These are phyloP conservation scores for Crocuta crocuta DNA, from an alignment of 2,113 vertebrate species.

Conservation along the genomic window DNA sequence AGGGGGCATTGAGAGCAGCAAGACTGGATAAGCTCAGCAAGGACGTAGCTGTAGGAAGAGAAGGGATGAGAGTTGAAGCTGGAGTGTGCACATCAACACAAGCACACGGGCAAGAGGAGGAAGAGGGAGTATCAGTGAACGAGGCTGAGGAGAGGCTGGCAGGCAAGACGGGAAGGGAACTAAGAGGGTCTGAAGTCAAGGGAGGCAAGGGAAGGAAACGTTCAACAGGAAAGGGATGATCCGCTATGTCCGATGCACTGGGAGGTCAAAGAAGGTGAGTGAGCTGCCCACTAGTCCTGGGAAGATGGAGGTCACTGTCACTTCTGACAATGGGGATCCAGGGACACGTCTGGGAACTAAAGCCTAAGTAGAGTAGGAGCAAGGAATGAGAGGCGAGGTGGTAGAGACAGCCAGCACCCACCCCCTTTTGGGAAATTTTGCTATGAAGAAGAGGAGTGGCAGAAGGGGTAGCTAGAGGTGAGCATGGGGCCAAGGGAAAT, in stretches of 20 bases:
- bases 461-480: not conserved
- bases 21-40: not conserved
- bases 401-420: not conserved
- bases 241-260: fast-evolving
- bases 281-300: too few relatives aligned
- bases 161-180: not conserved
- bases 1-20: not conserved
- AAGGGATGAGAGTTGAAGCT: too few relatives aligned
- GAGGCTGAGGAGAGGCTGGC: not conserved
- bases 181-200: not conserved
- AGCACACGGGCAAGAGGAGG: not conserved
- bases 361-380: too few relatives aligned
- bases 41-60: not conserved
- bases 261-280: not conserved
- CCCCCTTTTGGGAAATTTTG: not conserved
- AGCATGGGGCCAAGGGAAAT: too few relatives aligned
- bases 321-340: not conserved
- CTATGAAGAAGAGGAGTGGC: not conserved
- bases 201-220: not conserved
- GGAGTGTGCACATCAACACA: fast-evolving
- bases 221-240: not conserved
- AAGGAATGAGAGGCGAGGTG: not conserved
- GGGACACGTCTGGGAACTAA: not conserved
- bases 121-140: fast-evolving
- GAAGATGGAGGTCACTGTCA: not conserved